Percentiles rank a stretch among this genome's conserved stretches.
These are phyloP conservation scores for Ceriagrion tenellum DNA, from an alignment of 2,888 invertebrate genomes.

Conservation along the genomic window DNA sequence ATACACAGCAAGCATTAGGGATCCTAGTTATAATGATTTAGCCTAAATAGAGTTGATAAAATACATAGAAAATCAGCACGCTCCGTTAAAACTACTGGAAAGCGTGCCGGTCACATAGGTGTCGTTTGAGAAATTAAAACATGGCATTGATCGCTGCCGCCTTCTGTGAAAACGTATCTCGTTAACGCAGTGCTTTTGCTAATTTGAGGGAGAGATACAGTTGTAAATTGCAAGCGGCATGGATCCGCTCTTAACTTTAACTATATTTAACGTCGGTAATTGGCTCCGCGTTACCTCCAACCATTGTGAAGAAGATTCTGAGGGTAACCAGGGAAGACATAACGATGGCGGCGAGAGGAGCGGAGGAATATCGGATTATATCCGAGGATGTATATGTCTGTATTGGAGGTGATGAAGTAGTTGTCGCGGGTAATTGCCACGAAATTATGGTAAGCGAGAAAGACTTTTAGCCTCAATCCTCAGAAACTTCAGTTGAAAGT, in stretches of 20 bases:
- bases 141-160: neutral
- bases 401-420: constrained; percentile 18
- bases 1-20: too few relatives aligned
- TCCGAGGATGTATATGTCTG: neutral
- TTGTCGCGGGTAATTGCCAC: constrained; percentile 7
- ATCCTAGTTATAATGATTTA: too few relatives aligned
- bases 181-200: constrained; percentile 32
- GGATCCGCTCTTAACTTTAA: constrained; percentile 20
- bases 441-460: constrained; percentile 28
- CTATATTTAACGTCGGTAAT: constrained; percentile 4
- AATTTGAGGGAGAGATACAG: constrained; percentile 36
- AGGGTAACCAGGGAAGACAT: neutral
- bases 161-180: constrained; percentile 14
- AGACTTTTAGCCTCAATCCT: constrained; percentile 15
- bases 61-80: too few relatives aligned
- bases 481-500: neutral
- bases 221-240: neutral
- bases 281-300: neutral
- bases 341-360: neutral
- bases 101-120: neutral
- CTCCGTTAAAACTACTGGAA: too few relatives aligned
- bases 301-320: constrained; percentile 19
- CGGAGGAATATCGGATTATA: constrained; percentile 18
- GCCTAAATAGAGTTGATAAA: too few relatives aligned
- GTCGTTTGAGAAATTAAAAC: neutral